Conservation (phyloP, 2,797 vertebrate species). For the Acanthurus lineatus region DNA sequence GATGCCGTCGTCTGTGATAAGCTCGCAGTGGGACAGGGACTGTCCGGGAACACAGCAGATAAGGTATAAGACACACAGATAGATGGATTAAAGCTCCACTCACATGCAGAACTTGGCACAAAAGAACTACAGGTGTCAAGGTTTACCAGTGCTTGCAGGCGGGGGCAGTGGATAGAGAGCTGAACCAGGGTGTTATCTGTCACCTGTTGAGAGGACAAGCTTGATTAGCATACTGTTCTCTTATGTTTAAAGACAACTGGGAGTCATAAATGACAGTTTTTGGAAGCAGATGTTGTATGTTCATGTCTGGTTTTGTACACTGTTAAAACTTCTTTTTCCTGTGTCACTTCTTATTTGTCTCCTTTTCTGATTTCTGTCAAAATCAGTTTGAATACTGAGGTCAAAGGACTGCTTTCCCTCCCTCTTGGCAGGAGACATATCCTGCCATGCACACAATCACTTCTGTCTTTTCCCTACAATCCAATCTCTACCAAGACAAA, state of each 20-base stretch:
- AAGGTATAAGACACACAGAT: slow-evolving; percentile 39
- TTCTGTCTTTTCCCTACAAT: slow-evolving; percentile 18
- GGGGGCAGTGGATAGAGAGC: slow-evolving; percentile 93
- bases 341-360: neutral
- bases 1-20: slow-evolving; percentile 94
- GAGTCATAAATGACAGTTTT: slow-evolving; percentile 13
- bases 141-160: slow-evolving; percentile 92
- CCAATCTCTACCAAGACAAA: slow-evolving; percentile 17
- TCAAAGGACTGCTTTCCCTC: slow-evolving; percentile 5
- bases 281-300: slow-evolving; percentile 7
- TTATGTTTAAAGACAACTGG: slow-evolving; percentile 23
- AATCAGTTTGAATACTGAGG: slow-evolving; percentile 21
- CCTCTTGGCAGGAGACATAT: slow-evolving; percentile 17
- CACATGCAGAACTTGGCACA: slow-evolving; percentile 25
- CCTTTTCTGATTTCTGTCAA: slow-evolving; percentile 22
- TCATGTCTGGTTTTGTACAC: slow-evolving; percentile 20
- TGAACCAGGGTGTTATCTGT: slow-evolving; percentile 94
- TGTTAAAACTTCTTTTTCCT: neutral
- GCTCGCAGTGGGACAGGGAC: slow-evolving; percentile 95
- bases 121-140: slow-evolving; percentile 26
- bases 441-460: slow-evolving; percentile 9
- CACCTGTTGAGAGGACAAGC: slow-evolving; percentile 82
- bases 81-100: slow-evolving; percentile 37
- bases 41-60: slow-evolving; percentile 56
- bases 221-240: slow-evolving; percentile 44